Evolutionary conservation across 2,888 invertebrate genomes (phyloP).

Genomic region (Agonopterix heracliana): DNA sequence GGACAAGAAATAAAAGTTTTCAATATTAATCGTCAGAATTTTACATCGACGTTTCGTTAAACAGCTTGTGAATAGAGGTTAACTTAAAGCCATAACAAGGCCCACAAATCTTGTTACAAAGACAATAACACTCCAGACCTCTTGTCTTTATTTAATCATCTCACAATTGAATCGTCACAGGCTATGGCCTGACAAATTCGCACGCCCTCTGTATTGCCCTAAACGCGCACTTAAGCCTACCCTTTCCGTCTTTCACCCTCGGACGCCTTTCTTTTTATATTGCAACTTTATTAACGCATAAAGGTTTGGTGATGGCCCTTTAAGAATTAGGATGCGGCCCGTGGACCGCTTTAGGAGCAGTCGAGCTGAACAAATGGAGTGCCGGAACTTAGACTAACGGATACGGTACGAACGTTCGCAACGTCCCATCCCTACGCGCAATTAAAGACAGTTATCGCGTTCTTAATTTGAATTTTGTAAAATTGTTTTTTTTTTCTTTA

Average conservation of each 20-base stretch:
- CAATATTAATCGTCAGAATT: no score
- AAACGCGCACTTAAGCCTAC: conserved; percentile 73
- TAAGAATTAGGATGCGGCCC: conserved; percentile 74
- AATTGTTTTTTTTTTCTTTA: not conserved
- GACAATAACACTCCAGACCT: conserved; percentile 17
- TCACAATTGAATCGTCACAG: conserved; percentile 61
- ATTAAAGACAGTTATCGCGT: conserved; percentile 61
- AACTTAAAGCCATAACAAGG: no score
- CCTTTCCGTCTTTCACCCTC: conserved; percentile 70
- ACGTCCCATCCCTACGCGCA: conserved; percentile 48
- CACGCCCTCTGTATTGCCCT: conserved; percentile 72
- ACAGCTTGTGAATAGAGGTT: no score
- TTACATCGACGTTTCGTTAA: no score
- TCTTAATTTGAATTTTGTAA: conserved; percentile 54
- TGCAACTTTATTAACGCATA: conserved; percentile 76
- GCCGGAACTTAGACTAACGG: conserved; percentile 41
- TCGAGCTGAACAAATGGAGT: conserved; percentile 70
- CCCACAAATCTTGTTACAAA: no score
- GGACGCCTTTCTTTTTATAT: conserved; percentile 76
- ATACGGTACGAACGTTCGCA: conserved; percentile 16
- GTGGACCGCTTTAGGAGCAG: conserved; percentile 49
- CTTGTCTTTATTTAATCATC: conserved; percentile 71
- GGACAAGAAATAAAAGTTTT: no score
- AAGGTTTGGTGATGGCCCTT: conserved; percentile 74
- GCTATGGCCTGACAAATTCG: conserved; percentile 70